These are phyloP conservation scores for Chymomyza costata DNA, from an alignment of 1,140 invertebrate genomes.

Conservation along the genomic window DNA sequence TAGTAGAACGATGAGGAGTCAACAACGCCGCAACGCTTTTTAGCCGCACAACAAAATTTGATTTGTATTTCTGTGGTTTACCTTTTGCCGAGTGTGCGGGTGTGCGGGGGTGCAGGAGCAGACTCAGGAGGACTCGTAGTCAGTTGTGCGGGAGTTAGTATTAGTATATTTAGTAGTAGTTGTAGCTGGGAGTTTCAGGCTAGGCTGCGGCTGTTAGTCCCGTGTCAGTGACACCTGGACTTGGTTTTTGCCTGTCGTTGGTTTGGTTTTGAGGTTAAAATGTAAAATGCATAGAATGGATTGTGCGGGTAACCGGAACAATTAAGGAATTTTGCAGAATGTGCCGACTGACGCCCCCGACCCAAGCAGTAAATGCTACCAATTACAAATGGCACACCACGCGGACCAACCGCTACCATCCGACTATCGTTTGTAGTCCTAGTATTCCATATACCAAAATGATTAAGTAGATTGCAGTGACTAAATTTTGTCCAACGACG, in stretches of 20 bases:
- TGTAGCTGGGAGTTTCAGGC: no score
- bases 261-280: constrained; percentile 60
- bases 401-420: no score
- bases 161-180: no score
- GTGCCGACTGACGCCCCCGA: background rate
- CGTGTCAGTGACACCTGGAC: constrained; percentile 68
- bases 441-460: no score
- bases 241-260: constrained; percentile 54
- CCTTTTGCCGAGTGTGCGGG: constrained; percentile 46
- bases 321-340: constrained; percentile 61
- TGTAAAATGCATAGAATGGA: constrained; percentile 74
- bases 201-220: constrained; percentile 20
- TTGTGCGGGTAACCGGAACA: constrained; percentile 73
- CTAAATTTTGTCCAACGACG: constrained; percentile 61
- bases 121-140: constrained; percentile 3
- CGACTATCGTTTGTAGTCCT: no score
- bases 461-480: constrained; percentile 72
- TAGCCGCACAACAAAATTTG: constrained; percentile 71
- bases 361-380: constrained; percentile 30
- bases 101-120: constrained; percentile 8
- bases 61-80: constrained; percentile 73
- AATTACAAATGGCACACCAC: constrained; percentile 59
- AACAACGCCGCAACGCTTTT: constrained; percentile 50
- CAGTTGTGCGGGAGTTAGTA: no score
- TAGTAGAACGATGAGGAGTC: background rate